Evolutionary conservation across 2,113 vertebrate species (phyloP).

Genomic region (Cathartes aura): DNA sequence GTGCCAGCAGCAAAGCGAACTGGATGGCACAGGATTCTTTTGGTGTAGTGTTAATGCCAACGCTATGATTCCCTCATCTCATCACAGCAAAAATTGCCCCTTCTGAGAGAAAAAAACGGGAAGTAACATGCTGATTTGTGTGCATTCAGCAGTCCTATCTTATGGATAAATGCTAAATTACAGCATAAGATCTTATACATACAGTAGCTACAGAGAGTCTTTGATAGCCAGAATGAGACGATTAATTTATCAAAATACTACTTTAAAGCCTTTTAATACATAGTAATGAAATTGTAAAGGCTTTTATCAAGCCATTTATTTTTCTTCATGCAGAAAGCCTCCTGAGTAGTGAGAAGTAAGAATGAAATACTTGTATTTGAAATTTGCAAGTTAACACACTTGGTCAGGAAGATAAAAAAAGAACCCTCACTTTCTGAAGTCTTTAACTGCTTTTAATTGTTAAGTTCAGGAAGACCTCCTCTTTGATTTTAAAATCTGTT

Average conservation of each 20-base stretch:
- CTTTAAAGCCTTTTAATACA: not conserved
- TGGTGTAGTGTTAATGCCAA: rapidly evolving
- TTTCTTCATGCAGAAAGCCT: not conserved
- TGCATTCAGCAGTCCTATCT: not conserved
- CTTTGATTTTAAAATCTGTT: not conserved
- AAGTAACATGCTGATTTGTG: rapidly evolving
- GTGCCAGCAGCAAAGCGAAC: not conserved
- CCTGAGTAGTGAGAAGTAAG: not conserved
- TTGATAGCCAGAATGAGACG: not conserved
- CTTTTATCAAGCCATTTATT: not conserved
- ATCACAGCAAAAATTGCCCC: not conserved
- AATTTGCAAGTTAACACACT: not conserved
- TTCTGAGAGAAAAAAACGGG: not conserved
- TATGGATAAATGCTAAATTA: rapidly evolving
- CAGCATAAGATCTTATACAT: rapidly evolving
- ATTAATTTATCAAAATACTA: not conserved
- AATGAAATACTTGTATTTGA: not conserved
- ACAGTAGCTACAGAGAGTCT: not conserved
- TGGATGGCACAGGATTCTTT: not conserved
- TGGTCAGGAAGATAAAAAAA: not conserved
- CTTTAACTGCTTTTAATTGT: not conserved
- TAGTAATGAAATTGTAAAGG: no score
- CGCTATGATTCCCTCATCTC: not conserved
- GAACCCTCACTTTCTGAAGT: not conserved
- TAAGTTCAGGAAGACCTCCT: not conserved